Evolutionary conservation across 2,113 vertebrate species (phyloP).

Genomic region (Numenius arquata): DNA sequence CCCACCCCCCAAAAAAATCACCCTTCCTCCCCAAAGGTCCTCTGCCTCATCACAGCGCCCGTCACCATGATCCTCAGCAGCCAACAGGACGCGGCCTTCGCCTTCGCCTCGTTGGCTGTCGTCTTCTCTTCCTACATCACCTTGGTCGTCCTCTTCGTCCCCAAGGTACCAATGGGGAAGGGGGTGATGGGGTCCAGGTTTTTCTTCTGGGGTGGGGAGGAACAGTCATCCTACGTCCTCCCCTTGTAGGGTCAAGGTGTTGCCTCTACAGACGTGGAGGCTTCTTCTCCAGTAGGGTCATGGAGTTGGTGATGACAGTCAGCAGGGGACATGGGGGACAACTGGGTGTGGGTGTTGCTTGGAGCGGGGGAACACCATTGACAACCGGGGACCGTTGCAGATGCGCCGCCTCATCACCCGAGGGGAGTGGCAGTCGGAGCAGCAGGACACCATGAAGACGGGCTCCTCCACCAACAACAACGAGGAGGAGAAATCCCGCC

Average conservation of each 20-base stretch:
- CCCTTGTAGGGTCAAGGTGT: neutral
- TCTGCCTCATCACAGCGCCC: conserved; percentile 94
- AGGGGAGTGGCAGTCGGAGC: conserved; percentile 96
- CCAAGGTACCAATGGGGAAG: conserved; percentile 77
- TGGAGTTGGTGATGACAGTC: neutral
- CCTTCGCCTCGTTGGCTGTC: conserved; percentile 89
- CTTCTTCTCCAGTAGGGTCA: neutral
- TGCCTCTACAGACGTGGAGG: neutral
- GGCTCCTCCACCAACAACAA: conserved; percentile 97
- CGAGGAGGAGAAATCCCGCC: conserved; percentile 92
- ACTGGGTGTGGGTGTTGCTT: neutral
- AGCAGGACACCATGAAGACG: conserved; percentile 96
- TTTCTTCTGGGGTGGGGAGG: neutral
- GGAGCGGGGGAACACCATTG: neutral
- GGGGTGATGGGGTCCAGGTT: no score
- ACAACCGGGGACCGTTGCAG: conserved; percentile 41
- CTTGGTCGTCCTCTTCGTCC: conserved; percentile 92
- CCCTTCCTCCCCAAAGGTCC: conserved; percentile 73
- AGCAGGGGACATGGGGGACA: no score
- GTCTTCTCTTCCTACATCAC: conserved; percentile 97
- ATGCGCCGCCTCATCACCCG: conserved; percentile 94
- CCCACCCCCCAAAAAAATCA: no score
- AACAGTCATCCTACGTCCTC: neutral
- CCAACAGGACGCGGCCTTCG: conserved; percentile 94
- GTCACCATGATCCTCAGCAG: conserved; percentile 96